phyloP scores from a whole-genome alignment of 2,113 vertebrate genomes.

The Alectura lathami region DNA sequence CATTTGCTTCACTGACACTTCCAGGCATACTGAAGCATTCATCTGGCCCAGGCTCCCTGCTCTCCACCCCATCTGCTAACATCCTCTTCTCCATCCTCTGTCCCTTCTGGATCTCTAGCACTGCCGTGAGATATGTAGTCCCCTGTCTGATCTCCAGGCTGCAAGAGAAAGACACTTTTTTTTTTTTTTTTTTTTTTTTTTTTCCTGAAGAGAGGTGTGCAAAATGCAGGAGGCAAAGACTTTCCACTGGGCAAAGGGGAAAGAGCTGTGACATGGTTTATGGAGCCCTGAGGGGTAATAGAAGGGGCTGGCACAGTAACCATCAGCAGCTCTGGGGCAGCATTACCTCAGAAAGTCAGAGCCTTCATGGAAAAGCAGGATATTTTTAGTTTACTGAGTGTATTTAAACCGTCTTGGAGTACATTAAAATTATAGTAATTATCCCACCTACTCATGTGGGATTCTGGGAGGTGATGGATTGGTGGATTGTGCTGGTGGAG shows the following conservation, averaged over 20 bases:
- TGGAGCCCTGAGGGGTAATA: background rate
- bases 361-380: conserved; percentile 14
- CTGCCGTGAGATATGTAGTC: background rate
- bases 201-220: background rate
- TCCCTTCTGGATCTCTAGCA: background rate
- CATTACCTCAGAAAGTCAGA: conserved; percentile 43
- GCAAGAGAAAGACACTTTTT: background rate
- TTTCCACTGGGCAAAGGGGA: background rate
- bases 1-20: conserved; percentile 31
- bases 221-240: conserved; percentile 2
- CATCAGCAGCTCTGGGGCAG: conserved; percentile 38
- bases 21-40: conserved; percentile 31
- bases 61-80: conserved; percentile 32
- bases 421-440: conserved; percentile 71
- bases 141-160: background rate
- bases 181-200: background rate
- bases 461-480: conserved; percentile 36
- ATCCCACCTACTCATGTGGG: conserved; percentile 66
- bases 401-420: conserved; percentile 59
- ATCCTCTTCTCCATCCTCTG: background rate
- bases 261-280: background rate
- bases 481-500: background rate
- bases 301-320: conserved; percentile 11
- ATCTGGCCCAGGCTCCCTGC: conserved; percentile 7
- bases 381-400: conserved; percentile 67